Base-by-base conservation (phyloP, 2,113 vertebrate genomes). In the Aptenodytes patagonicus region DNA sequence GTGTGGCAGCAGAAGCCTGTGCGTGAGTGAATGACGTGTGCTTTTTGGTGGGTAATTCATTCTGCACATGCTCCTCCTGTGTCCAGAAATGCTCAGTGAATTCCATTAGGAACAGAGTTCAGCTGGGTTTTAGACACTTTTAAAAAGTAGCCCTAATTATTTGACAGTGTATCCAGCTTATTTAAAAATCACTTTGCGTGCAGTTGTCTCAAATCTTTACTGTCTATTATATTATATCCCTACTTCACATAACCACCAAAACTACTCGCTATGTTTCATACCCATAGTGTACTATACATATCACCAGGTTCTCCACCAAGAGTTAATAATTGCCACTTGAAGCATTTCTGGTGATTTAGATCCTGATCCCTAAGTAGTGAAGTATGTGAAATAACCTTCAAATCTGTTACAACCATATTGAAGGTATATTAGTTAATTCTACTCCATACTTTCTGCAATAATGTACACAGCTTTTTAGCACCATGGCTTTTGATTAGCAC, bases 401-500 rank as follows among this genome's bases (percentile, higher is more conserved):
- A 80, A 90, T 84, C 55, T 79, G n/a, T 42, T 51, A 44, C 26
- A 94, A 44, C 58, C 66, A n/a, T 68, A 80, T 51, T 68, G 89
- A 93, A 97, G 68, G 87, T 91, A 83, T 93, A 93, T 97, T 90
- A 96, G 89, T 91, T 95, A 96, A 97, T 95, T 87, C 80, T 46
- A 42, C 78, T 79, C 84, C 95, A 91, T 62, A 62, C 89, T 91
- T 96, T 83, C 72, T 29, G 66, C 93, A 89, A 83, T 96, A 95
- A 95, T 46, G 70, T 97, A 96, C 96, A 96, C 91, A 96, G 94
- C 77, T 87, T 97, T 95, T 93, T 81, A 92, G 84, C 82, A 95
- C 94, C 28, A 34, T 88, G 92, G 81, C 86, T 97, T 96, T 86
- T 96, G 95, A 96, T 97, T 97, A 96, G 90, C 92, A 96, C 89